Evolutionary conservation across 2,888 invertebrate species (phyloP).

Genomic region (Epinotia brunnichana): DNA sequence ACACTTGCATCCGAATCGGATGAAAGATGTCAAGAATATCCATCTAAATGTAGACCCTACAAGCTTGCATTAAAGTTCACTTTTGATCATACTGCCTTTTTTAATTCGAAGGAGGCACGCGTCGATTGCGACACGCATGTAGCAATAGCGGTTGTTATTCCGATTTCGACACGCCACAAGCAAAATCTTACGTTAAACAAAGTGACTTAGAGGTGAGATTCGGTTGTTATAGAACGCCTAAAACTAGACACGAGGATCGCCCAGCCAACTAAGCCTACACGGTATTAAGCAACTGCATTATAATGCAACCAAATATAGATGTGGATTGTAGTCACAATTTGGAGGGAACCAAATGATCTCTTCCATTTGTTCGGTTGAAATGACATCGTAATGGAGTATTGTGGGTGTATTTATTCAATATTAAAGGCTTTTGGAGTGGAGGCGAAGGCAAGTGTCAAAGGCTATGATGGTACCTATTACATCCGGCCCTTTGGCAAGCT

Average conservation of each 20-base stretch:
- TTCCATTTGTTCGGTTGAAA: slow-evolving; percentile 53
- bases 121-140: slow-evolving; percentile 72
- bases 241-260: slow-evolving; percentile 65
- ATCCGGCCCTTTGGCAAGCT: slow-evolving; percentile 65
- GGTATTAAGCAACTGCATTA: slow-evolving; percentile 72
- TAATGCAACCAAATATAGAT: slow-evolving; percentile 56
- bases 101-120: slow-evolving; percentile 67
- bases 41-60: slow-evolving; percentile 50
- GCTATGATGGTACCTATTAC: slow-evolving; percentile 58
- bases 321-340: slow-evolving; percentile 43
- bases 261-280: slow-evolving; percentile 68
- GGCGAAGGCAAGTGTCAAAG: slow-evolving; percentile 70
- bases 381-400: slow-evolving; percentile 60
- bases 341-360: slow-evolving; percentile 41
- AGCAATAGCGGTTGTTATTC: slow-evolving; percentile 53
- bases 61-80: slow-evolving; percentile 52
- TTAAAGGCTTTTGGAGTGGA: slow-evolving; percentile 64
- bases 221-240: slow-evolving; percentile 38
- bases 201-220: slow-evolving; percentile 52
- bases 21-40: slow-evolving; percentile 42
- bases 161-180: slow-evolving; percentile 59
- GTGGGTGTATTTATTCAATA: slow-evolving; percentile 75
- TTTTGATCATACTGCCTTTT: slow-evolving; percentile 48
- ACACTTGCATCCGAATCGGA: slow-evolving; percentile 53
- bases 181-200: slow-evolving; percentile 48